A percentile compares a stretch with the other conserved stretches of the same genome.
Conservation (phyloP, 2,797 vertebrate genomes). For the Synaphobranchus kaupii region DNA sequence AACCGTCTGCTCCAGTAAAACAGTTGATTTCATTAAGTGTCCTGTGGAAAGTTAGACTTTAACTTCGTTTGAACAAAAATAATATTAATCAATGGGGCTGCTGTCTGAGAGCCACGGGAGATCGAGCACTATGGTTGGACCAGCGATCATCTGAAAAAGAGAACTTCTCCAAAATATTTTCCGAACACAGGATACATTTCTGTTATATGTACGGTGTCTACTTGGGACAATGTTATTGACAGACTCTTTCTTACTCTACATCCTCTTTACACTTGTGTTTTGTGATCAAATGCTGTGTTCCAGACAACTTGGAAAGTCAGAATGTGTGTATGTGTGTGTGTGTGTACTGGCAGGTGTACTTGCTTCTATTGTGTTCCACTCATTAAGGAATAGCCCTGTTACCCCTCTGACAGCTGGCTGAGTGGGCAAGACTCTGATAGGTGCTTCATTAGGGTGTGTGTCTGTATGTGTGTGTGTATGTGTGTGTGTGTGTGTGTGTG, state of each 20-base stretch:
- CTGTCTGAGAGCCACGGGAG: not conserved
- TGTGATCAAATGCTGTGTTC: not conserved
- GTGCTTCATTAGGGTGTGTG: slow-evolving; percentile 25
- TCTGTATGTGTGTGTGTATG: no score
- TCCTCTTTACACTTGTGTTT: not conserved
- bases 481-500: no score
- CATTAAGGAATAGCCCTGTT: slow-evolving; percentile 27
- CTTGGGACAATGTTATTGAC: not conserved
- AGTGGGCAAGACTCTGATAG: slow-evolving; percentile 17
- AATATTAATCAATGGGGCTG: slow-evolving; percentile 54
- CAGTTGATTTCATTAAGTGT: slow-evolving; percentile 63
- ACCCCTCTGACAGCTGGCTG: slow-evolving; percentile 36
- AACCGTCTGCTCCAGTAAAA: slow-evolving; percentile 35
- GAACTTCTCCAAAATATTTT: not conserved
- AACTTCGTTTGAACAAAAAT: slow-evolving; percentile 60
- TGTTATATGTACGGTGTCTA: not conserved
- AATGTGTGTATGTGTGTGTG: not conserved
- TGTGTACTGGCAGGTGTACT: not conserved
- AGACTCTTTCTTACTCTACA: not conserved
- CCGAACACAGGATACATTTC: not conserved
- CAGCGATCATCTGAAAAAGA: not conserved
- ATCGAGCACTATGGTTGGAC: not conserved
- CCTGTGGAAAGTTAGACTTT: slow-evolving; percentile 49
- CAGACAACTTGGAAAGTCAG: no score
- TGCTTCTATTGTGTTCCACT: slow-evolving; percentile 26